Conservation (phyloP, 2,888 invertebrate genomes). For the Podotricha telesiphe region DNA sequence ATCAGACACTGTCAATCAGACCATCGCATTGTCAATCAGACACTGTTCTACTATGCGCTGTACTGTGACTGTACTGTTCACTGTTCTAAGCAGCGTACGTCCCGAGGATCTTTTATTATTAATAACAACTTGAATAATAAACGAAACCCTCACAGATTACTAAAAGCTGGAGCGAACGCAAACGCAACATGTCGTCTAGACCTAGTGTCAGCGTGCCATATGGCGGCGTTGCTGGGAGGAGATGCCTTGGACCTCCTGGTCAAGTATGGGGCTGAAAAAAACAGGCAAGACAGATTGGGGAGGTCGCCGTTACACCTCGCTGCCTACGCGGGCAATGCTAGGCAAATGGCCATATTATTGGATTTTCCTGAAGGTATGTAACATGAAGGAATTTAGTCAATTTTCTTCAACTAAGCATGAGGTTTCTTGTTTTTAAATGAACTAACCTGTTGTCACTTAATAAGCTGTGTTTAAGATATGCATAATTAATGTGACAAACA, state of each 20-base stretch:
- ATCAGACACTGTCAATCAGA: too few relatives aligned
- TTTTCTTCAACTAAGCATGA: too few relatives aligned
- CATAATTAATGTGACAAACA: too few relatives aligned
- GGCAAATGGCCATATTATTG: constrained; percentile 71
- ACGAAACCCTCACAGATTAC: constrained; percentile 59
- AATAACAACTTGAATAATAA: not conserved
- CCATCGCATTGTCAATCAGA: too few relatives aligned
- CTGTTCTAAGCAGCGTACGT: too few relatives aligned
- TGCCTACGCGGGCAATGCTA: constrained; percentile 72
- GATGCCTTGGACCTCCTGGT: constrained; percentile 69
- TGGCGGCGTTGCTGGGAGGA: constrained; percentile 70
- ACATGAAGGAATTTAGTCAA: too few relatives aligned
- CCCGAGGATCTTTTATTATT: too few relatives aligned
- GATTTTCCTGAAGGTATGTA: constrained; percentile 72
- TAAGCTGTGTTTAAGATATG: too few relatives aligned
- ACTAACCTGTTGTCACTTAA: too few relatives aligned
- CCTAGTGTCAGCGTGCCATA: constrained; percentile 74
- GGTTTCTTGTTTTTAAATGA: too few relatives aligned
- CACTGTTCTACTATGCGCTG: too few relatives aligned
- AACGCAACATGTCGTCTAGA: constrained; percentile 77
- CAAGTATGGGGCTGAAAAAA: constrained; percentile 72
- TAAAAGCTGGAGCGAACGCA: constrained; percentile 75
- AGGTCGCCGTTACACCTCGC: constrained; percentile 79
- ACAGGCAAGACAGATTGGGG: constrained; percentile 69
- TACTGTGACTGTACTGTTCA: too few relatives aligned